phyloP scores from a whole-genome alignment of 2,113 vertebrate species.

The Mola mola region DNA sequence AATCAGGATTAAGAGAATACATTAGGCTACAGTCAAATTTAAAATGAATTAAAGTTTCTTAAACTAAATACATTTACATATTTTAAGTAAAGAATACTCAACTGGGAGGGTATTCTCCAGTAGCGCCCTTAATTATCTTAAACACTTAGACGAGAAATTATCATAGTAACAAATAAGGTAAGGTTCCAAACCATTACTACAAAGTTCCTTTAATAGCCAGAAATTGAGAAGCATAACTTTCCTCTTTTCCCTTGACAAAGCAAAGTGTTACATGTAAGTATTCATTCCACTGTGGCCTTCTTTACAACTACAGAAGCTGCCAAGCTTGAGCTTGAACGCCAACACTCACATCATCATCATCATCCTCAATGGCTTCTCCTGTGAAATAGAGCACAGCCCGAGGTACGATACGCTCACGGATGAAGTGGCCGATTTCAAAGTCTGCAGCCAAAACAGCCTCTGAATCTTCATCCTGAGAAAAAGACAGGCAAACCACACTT shows the following conservation, averaged over 20 bases:
- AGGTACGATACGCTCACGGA: slow-evolving; percentile 96
- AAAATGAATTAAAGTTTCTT: neutral
- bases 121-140: too few relatives aligned
- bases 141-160: too few relatives aligned
- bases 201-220: too few relatives aligned
- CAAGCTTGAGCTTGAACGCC: neutral
- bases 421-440: slow-evolving; percentile 99
- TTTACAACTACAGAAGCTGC: neutral
- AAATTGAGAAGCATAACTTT: too few relatives aligned
- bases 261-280: too few relatives aligned
- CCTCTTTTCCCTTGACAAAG: too few relatives aligned
- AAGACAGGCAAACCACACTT: slow-evolving; percentile 4
- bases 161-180: too few relatives aligned
- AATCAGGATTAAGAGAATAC: slow-evolving; percentile 5
- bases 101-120: too few relatives aligned
- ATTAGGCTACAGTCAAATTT: neutral
- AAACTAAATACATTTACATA: too few relatives aligned
- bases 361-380: slow-evolving; percentile 98
- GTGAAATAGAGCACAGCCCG: slow-evolving; percentile 98
- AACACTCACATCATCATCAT: slow-evolving; percentile 92
- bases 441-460: slow-evolving; percentile 96
- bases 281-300: neutral
- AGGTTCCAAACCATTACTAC: too few relatives aligned
- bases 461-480: slow-evolving; percentile 95
- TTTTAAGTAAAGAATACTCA: too few relatives aligned